These are phyloP conservation scores for Clitarchus hookeri DNA, from an alignment of 2,888 invertebrate species.

Conservation along the genomic window DNA sequence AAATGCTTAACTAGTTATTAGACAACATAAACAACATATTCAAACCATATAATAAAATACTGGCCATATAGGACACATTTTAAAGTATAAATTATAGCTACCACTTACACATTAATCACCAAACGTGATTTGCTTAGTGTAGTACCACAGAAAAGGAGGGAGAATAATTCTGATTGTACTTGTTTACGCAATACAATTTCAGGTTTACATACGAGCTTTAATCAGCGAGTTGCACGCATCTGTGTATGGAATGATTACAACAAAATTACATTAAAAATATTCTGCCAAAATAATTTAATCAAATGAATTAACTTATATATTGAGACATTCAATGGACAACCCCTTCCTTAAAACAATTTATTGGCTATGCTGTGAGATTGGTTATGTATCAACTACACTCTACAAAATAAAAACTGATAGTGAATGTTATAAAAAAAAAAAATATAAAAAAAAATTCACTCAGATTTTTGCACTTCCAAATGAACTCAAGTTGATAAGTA, in stretches of 20 bases:
- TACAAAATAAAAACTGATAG: too few species aligned
- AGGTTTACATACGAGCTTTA: background rate
- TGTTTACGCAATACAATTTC: background rate
- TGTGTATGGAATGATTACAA: background rate
- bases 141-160: background rate
- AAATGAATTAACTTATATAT: too few species aligned
- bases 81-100: too few species aligned
- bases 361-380: too few species aligned
- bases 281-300: background rate
- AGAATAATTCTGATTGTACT: background rate
- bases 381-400: too few species aligned
- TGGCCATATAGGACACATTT: background rate
- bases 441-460: too few species aligned
- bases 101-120: background rate
- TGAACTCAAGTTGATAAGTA: too few species aligned
- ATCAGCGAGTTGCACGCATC: background rate
- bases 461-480: too few species aligned
- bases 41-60: background rate
- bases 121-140: background rate
- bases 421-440: too few species aligned
- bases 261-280: background rate
- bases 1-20: background rate
- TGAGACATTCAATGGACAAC: too few species aligned
- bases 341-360: too few species aligned
- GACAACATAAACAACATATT: background rate